Percentiles rank a stretch among this genome's conserved stretches.
Evolutionary conservation across 2,113 vertebrate species (phyloP).

Genomic region (Baryphthengus martii): DNA sequence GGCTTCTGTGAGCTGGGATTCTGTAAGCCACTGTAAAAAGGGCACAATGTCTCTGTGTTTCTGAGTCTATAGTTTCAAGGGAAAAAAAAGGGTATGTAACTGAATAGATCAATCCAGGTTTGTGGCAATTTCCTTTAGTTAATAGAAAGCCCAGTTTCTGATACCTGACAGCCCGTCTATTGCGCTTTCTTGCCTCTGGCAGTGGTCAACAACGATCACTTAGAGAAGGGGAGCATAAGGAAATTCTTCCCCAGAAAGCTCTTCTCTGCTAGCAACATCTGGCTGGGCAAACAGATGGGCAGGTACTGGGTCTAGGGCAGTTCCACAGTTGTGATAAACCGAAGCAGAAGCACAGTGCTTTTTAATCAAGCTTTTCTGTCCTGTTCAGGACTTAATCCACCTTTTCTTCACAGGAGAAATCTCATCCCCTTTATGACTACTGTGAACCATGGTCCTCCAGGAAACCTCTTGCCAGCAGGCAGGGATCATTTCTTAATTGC

Average conservation of each 20-base stretch:
- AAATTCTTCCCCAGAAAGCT: background rate
- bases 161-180: background rate
- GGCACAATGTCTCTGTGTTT: background rate
- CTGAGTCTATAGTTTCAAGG: background rate
- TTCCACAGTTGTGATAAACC: rapidly evolving
- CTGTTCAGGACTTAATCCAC: background rate
- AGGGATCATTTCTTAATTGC: background rate
- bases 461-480: background rate
- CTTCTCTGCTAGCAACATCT: background rate
- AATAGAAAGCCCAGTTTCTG: background rate
- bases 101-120: background rate
- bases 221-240: background rate
- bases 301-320: background rate
- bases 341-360: background rate
- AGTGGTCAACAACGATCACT: background rate
- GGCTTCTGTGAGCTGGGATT: background rate
- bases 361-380: background rate
- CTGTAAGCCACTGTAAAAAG: background rate
- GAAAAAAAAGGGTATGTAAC: background rate
- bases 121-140: background rate
- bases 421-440: background rate
- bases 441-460: background rate
- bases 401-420: background rate
- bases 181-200: background rate
- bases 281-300: background rate